A percentile compares a stretch with the other conserved stretches of the same genome.
phyloP scores from a whole-genome alignment of 2,888 invertebrate genomes.

The Eupithecia vulgata region DNA sequence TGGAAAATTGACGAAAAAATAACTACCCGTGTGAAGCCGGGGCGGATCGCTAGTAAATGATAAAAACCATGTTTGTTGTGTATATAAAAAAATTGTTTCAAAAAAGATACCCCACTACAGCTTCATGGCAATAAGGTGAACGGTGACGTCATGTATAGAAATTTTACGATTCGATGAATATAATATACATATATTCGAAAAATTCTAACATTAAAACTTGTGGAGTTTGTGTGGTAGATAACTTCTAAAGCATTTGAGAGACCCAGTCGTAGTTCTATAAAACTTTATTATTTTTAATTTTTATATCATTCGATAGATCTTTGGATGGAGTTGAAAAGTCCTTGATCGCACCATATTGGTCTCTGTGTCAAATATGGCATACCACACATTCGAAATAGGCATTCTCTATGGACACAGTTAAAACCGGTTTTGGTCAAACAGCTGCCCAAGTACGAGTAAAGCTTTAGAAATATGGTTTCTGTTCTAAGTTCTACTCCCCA shows the following conservation, averaged over 20 bases:
- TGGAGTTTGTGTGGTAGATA: no score
- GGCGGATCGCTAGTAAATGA: no score
- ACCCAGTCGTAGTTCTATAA: neutral
- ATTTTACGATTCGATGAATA: no score
- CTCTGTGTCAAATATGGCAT: slow-evolving; percentile 6
- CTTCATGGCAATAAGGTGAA: no score
- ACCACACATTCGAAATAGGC: slow-evolving; percentile 6
- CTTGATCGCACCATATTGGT: slow-evolving; percentile 4
- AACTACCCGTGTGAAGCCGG: no score
- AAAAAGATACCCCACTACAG: no score
- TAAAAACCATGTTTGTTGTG: no score
- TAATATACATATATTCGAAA: no score
- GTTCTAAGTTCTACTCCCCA: neutral
- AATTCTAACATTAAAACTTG: no score
- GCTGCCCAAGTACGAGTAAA: slow-evolving; percentile 1
- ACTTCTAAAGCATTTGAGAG: neutral
- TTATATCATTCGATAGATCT: neutral
- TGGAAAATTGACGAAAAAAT: no score
- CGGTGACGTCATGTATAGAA: no score
- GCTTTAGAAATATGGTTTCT: neutral
- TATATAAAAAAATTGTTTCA: no score
- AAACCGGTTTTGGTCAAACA: slow-evolving; percentile 5
- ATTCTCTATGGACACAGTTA: neutral
- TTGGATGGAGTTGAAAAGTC: slow-evolving; percentile 21
- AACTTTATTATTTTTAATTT: neutral